Evolutionary conservation across 1,140 invertebrate genomes (phyloP).

Genomic region (Pseudomyrmex pallidus): DNA sequence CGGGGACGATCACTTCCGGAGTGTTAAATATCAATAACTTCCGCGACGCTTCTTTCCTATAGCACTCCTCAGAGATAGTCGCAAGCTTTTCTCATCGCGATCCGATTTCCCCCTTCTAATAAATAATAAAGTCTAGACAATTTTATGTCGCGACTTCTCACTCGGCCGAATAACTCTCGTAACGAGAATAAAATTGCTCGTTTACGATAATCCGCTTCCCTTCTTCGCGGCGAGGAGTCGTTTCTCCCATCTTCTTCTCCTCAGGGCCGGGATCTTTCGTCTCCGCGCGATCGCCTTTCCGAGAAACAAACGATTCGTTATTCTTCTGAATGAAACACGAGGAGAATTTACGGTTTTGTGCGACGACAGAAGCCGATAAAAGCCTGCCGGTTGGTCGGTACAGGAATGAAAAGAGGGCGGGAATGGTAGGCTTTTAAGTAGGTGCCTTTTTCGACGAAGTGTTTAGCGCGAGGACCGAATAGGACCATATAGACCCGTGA

Average conservation of each 20-base stretch:
- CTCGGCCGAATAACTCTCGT: conserved; percentile 54
- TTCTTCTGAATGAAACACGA: conserved; percentile 63
- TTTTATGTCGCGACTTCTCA: conserved; percentile 35
- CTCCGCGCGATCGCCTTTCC: conserved; percentile 26
- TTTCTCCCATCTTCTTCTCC: no score
- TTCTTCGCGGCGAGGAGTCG: background rate
- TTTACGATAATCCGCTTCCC: conserved; percentile 50
- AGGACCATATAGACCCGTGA: background rate
- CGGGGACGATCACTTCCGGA: background rate
- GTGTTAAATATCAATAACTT: conserved; percentile 41
- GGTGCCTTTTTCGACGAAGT: conserved; percentile 66
- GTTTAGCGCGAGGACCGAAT: conserved; percentile 49
- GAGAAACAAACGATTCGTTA: conserved; percentile 67
- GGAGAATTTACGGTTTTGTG: conserved; percentile 66
- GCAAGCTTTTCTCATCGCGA: conserved; percentile 21
- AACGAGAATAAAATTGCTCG: conserved; percentile 56
- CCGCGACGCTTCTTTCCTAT: conserved; percentile 16
- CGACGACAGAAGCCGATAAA: conserved; percentile 67
- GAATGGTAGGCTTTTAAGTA: conserved; percentile 17
- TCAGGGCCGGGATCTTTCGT: no score
- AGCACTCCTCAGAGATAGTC: conserved; percentile 21
- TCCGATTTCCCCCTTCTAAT: conserved; percentile 39
- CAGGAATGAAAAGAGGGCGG: background rate
- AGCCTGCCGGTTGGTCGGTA: background rate
- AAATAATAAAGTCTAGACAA: conserved; percentile 59